Evolutionary conservation across 2,888 invertebrate genomes (phyloP), one percentile per base, ranked within the genome.

Genomic region (Baronia brevicornis): DNA sequence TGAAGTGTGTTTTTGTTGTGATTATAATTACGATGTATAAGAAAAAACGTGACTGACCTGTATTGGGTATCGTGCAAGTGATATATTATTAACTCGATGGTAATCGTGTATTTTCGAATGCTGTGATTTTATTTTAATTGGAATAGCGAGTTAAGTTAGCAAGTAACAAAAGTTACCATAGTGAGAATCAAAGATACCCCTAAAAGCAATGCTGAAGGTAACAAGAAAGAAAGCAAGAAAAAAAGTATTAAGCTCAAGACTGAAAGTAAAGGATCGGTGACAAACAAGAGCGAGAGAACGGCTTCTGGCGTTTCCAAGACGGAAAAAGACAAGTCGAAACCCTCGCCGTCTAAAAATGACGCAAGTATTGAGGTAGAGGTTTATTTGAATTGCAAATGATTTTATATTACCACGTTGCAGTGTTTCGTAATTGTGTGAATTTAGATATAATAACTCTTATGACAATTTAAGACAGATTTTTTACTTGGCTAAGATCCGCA

Each of bases 131-230:
- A 23, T 23, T 27, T 29, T 32, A 25, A 20, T 24, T 21, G 4
- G 28, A 40, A 37, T 18, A 18, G 23, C 21, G 43, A 42, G 36
- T 39, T 35, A 34, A 46, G 41, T 46, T 33, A 49, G 38, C 38
- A 51, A 65, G 59, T 48, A 33, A 38, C 36, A 41, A 62, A 68
- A 87, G 88, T 86, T 74, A 86, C 86, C 88, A 89, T 89, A 85
- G 89, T 89, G 88, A 85, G 88, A 79, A 85, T 88, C 71, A 88
- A 88, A 73, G 89, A 88, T 79, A 72, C 85, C 51, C 74, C 84
- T 59, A 85, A 85, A 66, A 85, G 71, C 70, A 85, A 87, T 87
- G 87, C 85, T 73, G 87, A 85, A 68, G 71, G 80, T 55, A 73
- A 85, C 80, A 85, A 85, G 80, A 85, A 87, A 80, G 87, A 87